Evolutionary conservation across 2,888 invertebrate species (phyloP).

Genomic region (Mimachlamys varia): DNA sequence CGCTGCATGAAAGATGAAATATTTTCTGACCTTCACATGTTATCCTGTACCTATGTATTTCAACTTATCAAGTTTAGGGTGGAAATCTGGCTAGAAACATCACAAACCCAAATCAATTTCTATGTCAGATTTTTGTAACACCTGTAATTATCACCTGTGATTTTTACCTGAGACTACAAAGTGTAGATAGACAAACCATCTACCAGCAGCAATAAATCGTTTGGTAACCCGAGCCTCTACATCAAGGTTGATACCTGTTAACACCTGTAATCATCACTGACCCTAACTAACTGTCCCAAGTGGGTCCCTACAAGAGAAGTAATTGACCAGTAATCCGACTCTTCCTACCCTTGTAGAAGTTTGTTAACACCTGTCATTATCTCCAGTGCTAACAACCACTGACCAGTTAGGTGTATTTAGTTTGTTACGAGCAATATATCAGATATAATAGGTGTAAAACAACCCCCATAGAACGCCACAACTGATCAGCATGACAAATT

Average conservation of each 20-base stretch:
- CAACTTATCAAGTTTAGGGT: no score
- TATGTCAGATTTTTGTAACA: neutral
- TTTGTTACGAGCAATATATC: neutral
- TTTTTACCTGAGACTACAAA: neutral
- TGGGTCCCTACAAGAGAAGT: neutral
- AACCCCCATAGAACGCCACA: neutral
- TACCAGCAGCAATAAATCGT: neutral
- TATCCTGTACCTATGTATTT: no score
- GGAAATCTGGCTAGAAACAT: no score
- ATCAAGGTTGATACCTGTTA: neutral
- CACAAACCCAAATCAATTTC: no score
- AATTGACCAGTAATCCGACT: neutral
- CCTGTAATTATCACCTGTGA: slow-evolving; percentile 17
- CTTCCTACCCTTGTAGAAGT: neutral
- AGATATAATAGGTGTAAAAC: neutral
- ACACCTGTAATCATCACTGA: neutral
- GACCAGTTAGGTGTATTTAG: neutral
- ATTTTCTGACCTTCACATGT: no score
- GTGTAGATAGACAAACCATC: neutral
- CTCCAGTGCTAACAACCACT: neutral
- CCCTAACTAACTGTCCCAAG: neutral
- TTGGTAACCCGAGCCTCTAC: neutral
- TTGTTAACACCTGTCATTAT: slow-evolving; percentile 12
- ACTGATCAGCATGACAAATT: neutral
- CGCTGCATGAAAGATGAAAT: no score